These are phyloP conservation scores for Cryptoleucopteryx plumbea DNA, from an alignment of 2,113 vertebrate genomes.

Conservation along the genomic window DNA sequence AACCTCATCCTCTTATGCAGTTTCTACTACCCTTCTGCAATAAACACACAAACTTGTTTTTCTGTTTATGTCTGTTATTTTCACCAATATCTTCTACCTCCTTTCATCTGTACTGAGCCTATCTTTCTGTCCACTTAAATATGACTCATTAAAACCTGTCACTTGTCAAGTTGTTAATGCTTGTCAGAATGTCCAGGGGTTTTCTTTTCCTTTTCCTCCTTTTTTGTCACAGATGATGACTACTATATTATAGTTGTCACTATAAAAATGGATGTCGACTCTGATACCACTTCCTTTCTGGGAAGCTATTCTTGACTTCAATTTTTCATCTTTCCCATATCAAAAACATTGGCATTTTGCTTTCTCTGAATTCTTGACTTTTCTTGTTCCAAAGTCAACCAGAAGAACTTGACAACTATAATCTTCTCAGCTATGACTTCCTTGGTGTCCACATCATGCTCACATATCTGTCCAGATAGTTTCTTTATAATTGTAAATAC, in stretches of 20 bases:
- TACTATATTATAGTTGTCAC: background rate
- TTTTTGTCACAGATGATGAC: background rate
- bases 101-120: background rate
- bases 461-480: background rate
- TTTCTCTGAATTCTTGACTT: background rate
- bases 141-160: background rate
- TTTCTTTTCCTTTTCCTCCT: background rate
- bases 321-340: background rate
- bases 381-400: background rate
- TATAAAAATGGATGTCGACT: background rate
- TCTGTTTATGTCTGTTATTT: background rate
- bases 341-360: background rate
- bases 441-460: background rate
- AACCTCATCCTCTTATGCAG: background rate
- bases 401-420: background rate
- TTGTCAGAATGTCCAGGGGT: background rate
- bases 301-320: background rate
- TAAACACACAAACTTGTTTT: background rate
- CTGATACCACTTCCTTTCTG: background rate
- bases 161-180: background rate
- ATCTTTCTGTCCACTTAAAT: background rate
- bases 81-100: background rate
- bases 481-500: background rate
- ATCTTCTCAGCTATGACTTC: background rate
- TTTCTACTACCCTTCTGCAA: background rate